Percentiles rank a stretch among this genome's conserved stretches.
phyloP scores from a whole-genome alignment of 1,140 invertebrate genomes.

The Caenorhabditis remanei region DNA sequence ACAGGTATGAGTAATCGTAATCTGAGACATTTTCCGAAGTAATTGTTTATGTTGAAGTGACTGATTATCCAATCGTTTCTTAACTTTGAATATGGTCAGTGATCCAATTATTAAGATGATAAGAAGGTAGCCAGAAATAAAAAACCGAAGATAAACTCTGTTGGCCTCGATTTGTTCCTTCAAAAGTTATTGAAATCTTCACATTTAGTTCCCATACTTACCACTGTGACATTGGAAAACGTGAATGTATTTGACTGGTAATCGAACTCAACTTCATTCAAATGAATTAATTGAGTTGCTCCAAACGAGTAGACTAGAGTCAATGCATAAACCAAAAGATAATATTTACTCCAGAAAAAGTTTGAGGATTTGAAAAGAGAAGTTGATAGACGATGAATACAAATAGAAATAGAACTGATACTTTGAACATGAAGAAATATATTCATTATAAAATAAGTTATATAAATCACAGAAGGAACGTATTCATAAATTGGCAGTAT shows the following conservation, averaged over 20 bases:
- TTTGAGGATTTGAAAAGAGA: neutral
- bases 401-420: slow-evolving; percentile 3
- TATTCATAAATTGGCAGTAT: slow-evolving; percentile 8
- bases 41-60: neutral
- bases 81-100: neutral
- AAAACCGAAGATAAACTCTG: neutral
- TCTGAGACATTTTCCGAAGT: slow-evolving; percentile 4
- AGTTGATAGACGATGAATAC: slow-evolving; percentile 11
- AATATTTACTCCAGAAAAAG: slow-evolving; percentile 2
- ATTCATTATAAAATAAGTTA: neutral
- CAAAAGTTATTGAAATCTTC: neutral
- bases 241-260: neutral
- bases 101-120: neutral
- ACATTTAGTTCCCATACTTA: neutral
- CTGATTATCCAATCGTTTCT: neutral
- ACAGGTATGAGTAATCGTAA: neutral
- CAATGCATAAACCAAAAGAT: neutral
- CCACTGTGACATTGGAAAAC: neutral
- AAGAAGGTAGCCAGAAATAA: neutral
- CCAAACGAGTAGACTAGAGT: neutral
- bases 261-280: neutral
- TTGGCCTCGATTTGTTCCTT: neutral
- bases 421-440: neutral
- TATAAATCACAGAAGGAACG: neutral
- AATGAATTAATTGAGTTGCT: neutral